Percentiles rank a stretch among this genome's conserved stretches.
phyloP scores from a whole-genome alignment of 2,888 invertebrate genomes.

The Euplexia lucipara region DNA sequence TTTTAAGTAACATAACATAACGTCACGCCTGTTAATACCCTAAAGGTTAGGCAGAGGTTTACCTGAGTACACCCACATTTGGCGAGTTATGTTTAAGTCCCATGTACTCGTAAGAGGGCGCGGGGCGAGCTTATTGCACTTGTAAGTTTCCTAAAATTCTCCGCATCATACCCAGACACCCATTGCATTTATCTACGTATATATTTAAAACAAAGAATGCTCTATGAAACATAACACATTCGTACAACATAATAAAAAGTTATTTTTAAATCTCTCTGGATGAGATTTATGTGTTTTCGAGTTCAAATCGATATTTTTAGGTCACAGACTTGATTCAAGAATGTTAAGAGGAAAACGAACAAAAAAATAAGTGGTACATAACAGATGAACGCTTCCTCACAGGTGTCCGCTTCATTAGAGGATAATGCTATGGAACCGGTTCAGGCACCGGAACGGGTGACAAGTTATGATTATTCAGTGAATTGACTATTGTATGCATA shows the following conservation, averaged over 20 bases:
- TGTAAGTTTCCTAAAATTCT: too few species aligned
- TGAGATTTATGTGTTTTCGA: slow-evolving; percentile 56
- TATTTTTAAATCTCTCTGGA: slow-evolving; percentile 52
- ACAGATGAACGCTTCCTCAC: neutral
- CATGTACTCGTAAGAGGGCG: too few species aligned
- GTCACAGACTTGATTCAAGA: slow-evolving; percentile 42
- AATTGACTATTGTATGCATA: too few species aligned
- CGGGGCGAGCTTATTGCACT: too few species aligned
- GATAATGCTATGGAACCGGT: slow-evolving; percentile 14
- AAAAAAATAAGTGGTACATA: slow-evolving; percentile 11
- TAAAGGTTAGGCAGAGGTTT: too few species aligned
- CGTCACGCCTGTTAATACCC: too few species aligned
- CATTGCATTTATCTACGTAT: neutral
- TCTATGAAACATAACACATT: slow-evolving; percentile 28
- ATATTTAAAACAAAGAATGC: slow-evolving; percentile 2
- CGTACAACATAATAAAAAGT: slow-evolving; percentile 32
- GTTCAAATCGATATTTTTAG: slow-evolving; percentile 55
- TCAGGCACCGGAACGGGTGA: neutral
- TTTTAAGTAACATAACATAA: too few species aligned
- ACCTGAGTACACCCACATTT: too few species aligned
- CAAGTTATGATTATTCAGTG: too few species aligned
- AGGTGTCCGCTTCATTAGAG: neutral
- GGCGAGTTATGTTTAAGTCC: too few species aligned
- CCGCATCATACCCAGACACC: too few species aligned
- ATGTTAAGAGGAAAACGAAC: slow-evolving; percentile 56